Percentiles rank a stretch among this genome's conserved stretches.
Evolutionary conservation across 1,140 invertebrate species (phyloP).

Genomic region (Drosophila sproati): DNA sequence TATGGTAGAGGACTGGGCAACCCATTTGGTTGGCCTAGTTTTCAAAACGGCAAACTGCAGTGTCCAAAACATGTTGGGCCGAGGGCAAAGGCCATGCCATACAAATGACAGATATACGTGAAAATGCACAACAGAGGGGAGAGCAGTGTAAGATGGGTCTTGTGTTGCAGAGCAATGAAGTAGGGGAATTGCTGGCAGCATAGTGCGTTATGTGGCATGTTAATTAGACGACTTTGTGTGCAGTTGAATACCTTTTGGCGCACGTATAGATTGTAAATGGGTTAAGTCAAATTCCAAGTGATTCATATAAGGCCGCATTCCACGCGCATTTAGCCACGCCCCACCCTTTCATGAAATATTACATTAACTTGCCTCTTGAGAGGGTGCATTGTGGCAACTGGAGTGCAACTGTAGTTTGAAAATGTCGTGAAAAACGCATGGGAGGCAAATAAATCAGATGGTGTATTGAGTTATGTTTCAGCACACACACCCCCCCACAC

Average conservation of each 20-base stretch:
- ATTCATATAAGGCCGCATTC: neutral
- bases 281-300: neutral
- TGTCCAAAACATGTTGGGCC: slow-evolving; percentile 42
- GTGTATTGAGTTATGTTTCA: no score
- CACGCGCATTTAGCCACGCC: slow-evolving; percentile 1
- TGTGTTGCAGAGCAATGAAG: neutral
- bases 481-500: slow-evolving; percentile 1
- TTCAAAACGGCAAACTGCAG: slow-evolving; percentile 21
- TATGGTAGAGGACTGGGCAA: neutral
- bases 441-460: slow-evolving; percentile 69
- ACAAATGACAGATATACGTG: slow-evolving; percentile 31
- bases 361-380: neutral
- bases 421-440: slow-evolving; percentile 53
- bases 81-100: slow-evolving; percentile 19
- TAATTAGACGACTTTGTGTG: slow-evolving; percentile 74
- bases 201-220: slow-evolving; percentile 50
- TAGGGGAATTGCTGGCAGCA: slow-evolving; percentile 14
- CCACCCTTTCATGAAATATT: slow-evolving; percentile 2
- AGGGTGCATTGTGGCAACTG: slow-evolving; percentile 35
- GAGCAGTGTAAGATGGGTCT: neutral
- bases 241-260: slow-evolving; percentile 37
- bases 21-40: slow-evolving; percentile 33
- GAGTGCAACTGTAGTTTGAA: slow-evolving; percentile 71
- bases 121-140: neutral
- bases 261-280: neutral